Percentiles rank a stretch among this genome's conserved stretches.
phyloP scores from a whole-genome alignment of 1,140 invertebrate genomes.

The Tigriopus japonicus region DNA sequence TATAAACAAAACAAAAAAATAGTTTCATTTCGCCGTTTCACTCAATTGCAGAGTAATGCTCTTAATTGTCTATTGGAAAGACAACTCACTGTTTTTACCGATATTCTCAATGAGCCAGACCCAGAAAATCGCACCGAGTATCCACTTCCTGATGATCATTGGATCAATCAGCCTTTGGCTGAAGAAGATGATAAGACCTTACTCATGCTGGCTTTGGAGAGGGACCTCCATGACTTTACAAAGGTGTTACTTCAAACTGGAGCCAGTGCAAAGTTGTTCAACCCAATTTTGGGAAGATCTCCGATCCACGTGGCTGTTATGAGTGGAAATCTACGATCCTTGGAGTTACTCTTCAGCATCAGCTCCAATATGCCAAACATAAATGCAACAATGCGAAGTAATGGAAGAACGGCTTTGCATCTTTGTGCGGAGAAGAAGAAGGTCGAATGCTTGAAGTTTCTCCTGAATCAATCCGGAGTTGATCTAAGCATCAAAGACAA shows the following conservation, averaged over 20 bases:
- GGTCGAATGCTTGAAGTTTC: background rate
- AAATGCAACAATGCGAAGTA: background rate
- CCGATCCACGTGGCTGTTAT: background rate
- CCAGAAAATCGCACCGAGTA: background rate
- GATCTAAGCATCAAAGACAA: constrained; percentile 5
- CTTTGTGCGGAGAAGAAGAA: background rate
- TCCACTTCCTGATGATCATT: background rate
- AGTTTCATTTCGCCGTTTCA: background rate
- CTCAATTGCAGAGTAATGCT: constrained; percentile 1
- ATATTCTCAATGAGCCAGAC: background rate
- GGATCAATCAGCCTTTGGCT: constrained; percentile 3
- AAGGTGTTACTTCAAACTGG: background rate
- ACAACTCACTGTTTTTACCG: background rate
- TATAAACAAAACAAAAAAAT: too few species aligned
- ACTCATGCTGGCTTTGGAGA: constrained; percentile 1
- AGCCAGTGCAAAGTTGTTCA: background rate
- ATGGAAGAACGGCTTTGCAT: constrained; percentile 8
- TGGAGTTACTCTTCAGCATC: background rate
- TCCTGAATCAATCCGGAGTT: background rate
- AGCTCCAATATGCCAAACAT: background rate
- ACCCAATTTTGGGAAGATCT: background rate
- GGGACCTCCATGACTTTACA: background rate
- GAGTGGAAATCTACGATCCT: background rate
- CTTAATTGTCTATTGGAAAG: background rate
- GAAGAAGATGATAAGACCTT: constrained; percentile 5